These are phyloP conservation scores for Percopsis transmontana DNA, from an alignment of 2,113 vertebrate species.

Conservation along the genomic window DNA sequence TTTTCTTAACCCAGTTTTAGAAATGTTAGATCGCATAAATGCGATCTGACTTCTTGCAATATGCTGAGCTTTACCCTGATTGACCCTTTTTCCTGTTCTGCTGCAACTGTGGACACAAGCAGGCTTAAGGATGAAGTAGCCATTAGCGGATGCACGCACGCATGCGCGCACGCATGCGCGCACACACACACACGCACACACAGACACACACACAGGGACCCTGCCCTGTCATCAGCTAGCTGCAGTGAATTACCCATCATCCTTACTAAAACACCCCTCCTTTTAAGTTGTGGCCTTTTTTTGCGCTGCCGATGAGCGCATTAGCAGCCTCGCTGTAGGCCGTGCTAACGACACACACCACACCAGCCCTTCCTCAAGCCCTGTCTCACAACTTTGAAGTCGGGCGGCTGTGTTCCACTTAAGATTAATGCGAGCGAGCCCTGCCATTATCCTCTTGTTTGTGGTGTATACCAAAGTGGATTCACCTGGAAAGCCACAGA, in stretches of 20 bases:
- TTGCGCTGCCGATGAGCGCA: constrained; percentile 15
- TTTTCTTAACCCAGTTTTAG: constrained; percentile 10
- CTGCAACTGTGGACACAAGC: neutral
- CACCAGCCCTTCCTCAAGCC: neutral
- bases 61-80: constrained; percentile 6
- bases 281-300: too few species aligned
- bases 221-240: constrained; percentile 3
- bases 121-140: neutral
- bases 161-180: neutral
- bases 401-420: constrained; percentile 25
- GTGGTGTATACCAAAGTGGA: neutral
- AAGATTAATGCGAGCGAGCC: constrained; percentile 19
- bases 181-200: neutral
- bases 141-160: neutral
- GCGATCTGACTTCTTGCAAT: constrained; percentile 17
- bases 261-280: neutral
- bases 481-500: neutral
- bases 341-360: constrained; percentile 58
- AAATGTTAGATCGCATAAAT: constrained; percentile 17
- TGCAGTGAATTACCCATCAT: constrained; percentile 27
- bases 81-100: neutral
- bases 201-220: neutral
- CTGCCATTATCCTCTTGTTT: constrained; percentile 3
- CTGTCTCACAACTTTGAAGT: constrained; percentile 40
- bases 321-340: constrained; percentile 13